These are phyloP conservation scores for Agrilus mali DNA, from an alignment of 2,888 invertebrate genomes.

Conservation along the genomic window DNA sequence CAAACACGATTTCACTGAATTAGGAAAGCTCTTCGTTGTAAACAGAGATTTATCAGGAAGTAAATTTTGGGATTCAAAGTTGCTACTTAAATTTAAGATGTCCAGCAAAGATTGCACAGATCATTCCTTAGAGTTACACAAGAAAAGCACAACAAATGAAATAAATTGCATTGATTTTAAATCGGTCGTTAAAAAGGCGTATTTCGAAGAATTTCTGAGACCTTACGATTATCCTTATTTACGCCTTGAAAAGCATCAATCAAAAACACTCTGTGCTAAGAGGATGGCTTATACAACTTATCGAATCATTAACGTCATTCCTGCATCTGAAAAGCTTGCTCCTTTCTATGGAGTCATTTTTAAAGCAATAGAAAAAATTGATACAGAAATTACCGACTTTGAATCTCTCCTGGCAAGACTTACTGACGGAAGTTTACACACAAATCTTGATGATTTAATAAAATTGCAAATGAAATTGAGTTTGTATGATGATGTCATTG, in stretches of 20 bases:
- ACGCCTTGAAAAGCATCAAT: neutral
- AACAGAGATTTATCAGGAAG: conserved; percentile 6
- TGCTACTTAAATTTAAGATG: conserved; percentile 1
- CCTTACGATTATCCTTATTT: conserved; percentile 3
- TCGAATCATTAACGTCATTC: no score
- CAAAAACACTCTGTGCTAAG: neutral
- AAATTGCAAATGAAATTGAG: no score
- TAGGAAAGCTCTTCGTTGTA: conserved; percentile 8
- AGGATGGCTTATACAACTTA: neutral
- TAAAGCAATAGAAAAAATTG: no score
- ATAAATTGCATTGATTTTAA: neutral
- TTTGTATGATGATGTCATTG: no score
- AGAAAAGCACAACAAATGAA: neutral
- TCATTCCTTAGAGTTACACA: neutral
- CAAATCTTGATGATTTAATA: no score
- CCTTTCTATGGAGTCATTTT: no score
- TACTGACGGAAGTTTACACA: no score
- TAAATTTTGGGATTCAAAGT: conserved; percentile 7
- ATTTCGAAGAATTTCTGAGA: conserved; percentile 4
- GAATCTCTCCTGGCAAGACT: no score
- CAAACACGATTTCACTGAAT: conserved; percentile 3
- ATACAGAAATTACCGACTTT: no score
- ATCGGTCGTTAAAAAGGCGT: neutral
- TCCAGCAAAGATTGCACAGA: neutral
- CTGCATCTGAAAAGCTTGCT: no score